These are phyloP conservation scores for Xenops minutus DNA, from an alignment of 2,797 vertebrate genomes.

Conservation along the genomic window DNA sequence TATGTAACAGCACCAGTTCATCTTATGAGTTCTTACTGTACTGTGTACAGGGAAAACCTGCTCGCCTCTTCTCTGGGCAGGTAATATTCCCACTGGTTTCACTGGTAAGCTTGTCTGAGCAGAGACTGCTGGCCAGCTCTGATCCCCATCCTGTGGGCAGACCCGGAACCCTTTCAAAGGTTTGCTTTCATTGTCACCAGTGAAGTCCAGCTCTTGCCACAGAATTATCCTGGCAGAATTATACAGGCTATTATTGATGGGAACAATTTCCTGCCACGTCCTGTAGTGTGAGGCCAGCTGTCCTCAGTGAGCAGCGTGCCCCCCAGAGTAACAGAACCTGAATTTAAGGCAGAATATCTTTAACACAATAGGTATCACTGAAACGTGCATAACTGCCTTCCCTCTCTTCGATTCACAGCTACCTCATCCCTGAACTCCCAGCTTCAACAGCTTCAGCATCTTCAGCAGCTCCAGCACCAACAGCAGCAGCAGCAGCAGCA, in stretches of 20 bases:
- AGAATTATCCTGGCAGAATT: neutral
- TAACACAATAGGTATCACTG: neutral
- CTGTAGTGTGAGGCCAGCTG: neutral
- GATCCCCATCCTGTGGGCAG: neutral
- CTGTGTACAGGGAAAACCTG: neutral
- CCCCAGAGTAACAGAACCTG: neutral
- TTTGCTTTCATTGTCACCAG: neutral
- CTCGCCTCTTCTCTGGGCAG: neutral
- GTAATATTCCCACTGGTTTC: neutral
- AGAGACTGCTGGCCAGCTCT: neutral
- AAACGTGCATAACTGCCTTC: neutral
- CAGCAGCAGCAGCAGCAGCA: constrained; percentile 85
- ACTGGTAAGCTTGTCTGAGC: neutral
- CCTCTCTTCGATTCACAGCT: constrained; percentile 81
- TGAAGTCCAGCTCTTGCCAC: neutral
- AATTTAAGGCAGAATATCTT: neutral
- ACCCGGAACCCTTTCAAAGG: neutral
- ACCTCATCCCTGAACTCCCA: constrained; percentile 99
- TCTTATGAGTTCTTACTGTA: neutral
- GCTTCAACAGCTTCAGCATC: constrained; percentile 97
- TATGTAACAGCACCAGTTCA: neutral
- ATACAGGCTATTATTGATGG: neutral
- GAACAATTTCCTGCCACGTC: neutral
- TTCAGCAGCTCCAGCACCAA: constrained; percentile 93
- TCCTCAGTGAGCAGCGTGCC: neutral